phyloP scores from a whole-genome alignment of 2,888 invertebrate species.

The Spicauda simplicius region DNA sequence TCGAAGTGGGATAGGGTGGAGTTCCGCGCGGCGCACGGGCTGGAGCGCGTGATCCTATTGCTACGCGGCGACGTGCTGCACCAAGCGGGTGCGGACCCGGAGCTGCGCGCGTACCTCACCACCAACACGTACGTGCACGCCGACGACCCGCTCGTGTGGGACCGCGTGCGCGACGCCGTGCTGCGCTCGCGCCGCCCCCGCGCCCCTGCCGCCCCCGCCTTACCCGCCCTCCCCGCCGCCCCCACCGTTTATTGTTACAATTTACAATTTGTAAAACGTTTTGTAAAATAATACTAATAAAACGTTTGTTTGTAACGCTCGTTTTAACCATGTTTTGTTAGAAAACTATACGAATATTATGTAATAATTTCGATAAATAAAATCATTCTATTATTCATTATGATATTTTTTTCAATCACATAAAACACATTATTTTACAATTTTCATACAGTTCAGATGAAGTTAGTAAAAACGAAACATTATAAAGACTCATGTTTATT shows the following conservation, averaged over 20 bases:
- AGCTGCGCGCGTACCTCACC: slow-evolving; percentile 87
- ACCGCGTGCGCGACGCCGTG: slow-evolving; percentile 89
- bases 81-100: slow-evolving; percentile 62
- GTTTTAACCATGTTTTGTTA: too few relatives aligned
- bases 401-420: too few relatives aligned
- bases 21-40: slow-evolving; percentile 59
- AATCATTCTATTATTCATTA: too few relatives aligned
- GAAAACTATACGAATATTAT: too few relatives aligned
- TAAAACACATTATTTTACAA: too few relatives aligned
- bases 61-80: slow-evolving; percentile 86
- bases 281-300: too few relatives aligned
- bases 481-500: too few relatives aligned
- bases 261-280: too few relatives aligned
- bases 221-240: not conserved
- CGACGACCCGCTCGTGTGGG: slow-evolving; percentile 93
- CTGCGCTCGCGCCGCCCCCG: slow-evolving; percentile 52
- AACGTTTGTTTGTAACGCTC: too few relatives aligned
- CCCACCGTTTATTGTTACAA: not conserved
- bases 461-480: too few relatives aligned
- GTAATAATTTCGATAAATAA: too few relatives aligned
- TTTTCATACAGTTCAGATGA: too few relatives aligned
- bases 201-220: not conserved
- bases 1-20: slow-evolving; percentile 36
- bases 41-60: slow-evolving; percentile 89
- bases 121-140: slow-evolving; percentile 93